Conservation (phyloP, 2,888 invertebrate genomes). For the Oscheius onirici region DNA sequence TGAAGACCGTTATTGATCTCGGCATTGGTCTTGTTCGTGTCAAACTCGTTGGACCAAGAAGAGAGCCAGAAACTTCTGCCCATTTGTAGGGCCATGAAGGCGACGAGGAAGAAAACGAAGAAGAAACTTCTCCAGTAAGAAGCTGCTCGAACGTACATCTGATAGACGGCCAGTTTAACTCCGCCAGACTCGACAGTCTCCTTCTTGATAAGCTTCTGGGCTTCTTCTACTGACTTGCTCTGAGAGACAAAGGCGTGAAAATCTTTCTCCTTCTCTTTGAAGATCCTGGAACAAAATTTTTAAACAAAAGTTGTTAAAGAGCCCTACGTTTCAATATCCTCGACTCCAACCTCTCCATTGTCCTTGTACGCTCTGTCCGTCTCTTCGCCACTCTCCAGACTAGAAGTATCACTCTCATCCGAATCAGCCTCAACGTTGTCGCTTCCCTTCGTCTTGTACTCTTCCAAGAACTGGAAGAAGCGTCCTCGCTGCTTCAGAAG, state of each 20-base stretch:
- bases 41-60: constrained; percentile 51
- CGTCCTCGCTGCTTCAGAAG: constrained; percentile 81
- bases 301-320: neutral
- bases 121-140: constrained; percentile 82
- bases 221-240: constrained; percentile 16
- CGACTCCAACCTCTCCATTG: neutral
- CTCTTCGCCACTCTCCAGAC: constrained; percentile 3
- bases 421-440: neutral
- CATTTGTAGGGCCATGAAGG: constrained; percentile 54
- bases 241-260: neutral
- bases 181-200: constrained; percentile 24
- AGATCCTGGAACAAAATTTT: neutral
- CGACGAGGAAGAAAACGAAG: constrained; percentile 77
- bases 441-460: constrained; percentile 37
- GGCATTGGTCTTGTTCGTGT: constrained; percentile 1
- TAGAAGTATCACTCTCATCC: constrained; percentile 12
- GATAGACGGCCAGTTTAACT: constrained; percentile 79
- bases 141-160: constrained; percentile 86
- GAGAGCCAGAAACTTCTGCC: constrained; percentile 67
- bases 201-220: constrained; percentile 19
- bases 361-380: constrained; percentile 3
- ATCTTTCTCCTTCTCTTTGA: constrained; percentile 18
- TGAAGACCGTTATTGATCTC: constrained; percentile 5
- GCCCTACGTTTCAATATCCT: constrained; percentile 9
- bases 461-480: constrained; percentile 63